Conservation (phyloP, 2,113 vertebrate species). For the Lichenostomus cassidix region DNA sequence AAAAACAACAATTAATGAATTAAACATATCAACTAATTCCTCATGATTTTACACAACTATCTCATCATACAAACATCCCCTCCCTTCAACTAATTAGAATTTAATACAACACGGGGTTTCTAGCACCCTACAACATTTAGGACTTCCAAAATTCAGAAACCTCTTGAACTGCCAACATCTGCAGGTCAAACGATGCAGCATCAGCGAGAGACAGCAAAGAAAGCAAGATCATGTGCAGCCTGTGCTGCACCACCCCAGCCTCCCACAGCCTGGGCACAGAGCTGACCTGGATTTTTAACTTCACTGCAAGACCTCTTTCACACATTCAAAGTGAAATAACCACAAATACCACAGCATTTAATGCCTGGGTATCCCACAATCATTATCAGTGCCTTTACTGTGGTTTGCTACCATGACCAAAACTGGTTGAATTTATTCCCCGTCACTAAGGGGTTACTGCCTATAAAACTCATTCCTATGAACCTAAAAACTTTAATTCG, state of each 20-base stretch:
- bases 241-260: neutral
- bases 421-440: neutral
- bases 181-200: neutral
- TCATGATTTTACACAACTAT: neutral
- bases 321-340: neutral
- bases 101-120: rapidly evolving
- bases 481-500: neutral
- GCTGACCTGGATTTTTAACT: neutral
- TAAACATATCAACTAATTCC: neutral
- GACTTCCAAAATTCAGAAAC: neutral
- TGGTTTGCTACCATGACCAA: neutral
- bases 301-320: neutral
- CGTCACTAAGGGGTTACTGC: neutral
- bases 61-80: neutral
- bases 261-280: neutral
- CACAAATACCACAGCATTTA: neutral
- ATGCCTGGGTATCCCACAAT: neutral
- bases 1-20: neutral
- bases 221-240: neutral
- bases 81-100: neutral
- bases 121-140: neutral
- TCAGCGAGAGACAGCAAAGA: neutral
- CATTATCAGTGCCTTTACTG: neutral
- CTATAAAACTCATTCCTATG: neutral
- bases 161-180: neutral